phyloP scores from a whole-genome alignment of 1,140 invertebrate species.

The Euura saliciscinereae region DNA sequence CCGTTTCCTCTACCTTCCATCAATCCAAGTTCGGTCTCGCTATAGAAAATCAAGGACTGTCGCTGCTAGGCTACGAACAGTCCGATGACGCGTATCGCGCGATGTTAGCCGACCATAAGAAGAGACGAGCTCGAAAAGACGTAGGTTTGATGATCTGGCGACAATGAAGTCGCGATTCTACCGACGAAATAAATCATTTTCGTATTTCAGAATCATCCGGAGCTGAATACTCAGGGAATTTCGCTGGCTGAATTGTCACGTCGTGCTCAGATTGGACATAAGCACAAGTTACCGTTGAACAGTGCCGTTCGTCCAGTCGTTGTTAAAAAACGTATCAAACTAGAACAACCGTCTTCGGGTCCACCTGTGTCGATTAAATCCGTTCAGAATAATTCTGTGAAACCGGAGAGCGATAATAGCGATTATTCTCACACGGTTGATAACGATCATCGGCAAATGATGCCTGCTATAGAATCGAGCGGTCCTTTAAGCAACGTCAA shows the following conservation, averaged over 20 bases:
- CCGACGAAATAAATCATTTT: constrained; percentile 8
- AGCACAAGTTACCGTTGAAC: constrained; percentile 48
- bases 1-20: constrained; percentile 61
- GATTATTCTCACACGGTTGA: constrained; percentile 50
- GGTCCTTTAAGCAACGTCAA: constrained; percentile 33
- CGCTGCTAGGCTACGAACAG: constrained; percentile 57
- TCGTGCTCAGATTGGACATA: constrained; percentile 58
- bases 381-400: constrained; percentile 38
- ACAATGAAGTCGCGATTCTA: constrained; percentile 36
- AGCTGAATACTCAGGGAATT: constrained; percentile 65
- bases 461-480: constrained; percentile 34
- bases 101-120: constrained; percentile 71
- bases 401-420: constrained; percentile 47
- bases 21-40: constrained; percentile 50
- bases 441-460: constrained; percentile 38
- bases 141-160: constrained; percentile 49
- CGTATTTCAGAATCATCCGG: constrained; percentile 59
- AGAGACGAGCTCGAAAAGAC: constrained; percentile 64
- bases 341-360: constrained; percentile 39
- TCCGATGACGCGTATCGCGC: constrained; percentile 73
- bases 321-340: constrained; percentile 53
- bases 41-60: constrained; percentile 57
- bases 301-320: constrained; percentile 39
- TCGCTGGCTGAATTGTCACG: constrained; percentile 65
- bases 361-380: constrained; percentile 32